phyloP scores from a whole-genome alignment of 2,797 vertebrate genomes.

The Hydrocynus forskahlii region DNA sequence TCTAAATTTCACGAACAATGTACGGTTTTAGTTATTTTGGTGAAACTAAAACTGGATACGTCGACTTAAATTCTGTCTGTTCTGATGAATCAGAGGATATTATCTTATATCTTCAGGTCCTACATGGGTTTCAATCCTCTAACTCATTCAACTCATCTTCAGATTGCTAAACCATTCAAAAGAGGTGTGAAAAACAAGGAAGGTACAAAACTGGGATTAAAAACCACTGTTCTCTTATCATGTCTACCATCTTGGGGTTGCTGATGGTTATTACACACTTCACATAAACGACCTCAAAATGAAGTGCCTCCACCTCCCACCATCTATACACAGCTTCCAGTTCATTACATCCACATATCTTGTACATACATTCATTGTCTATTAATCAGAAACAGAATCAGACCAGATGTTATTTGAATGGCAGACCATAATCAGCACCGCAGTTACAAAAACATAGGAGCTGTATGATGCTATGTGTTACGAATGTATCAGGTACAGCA shows the following conservation, averaged over 20 bases:
- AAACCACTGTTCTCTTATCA: neutral
- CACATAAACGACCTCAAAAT: neutral
- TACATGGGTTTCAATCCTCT: neutral
- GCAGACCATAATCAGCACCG: too few relatives aligned
- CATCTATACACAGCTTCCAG: neutral
- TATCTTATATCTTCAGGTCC: neutral
- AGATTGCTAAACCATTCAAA: neutral
- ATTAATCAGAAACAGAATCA: neutral
- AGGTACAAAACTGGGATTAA: neutral
- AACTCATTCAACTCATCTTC: neutral
- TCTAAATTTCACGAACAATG: neutral
- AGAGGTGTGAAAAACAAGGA: neutral
- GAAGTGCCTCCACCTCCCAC: neutral
- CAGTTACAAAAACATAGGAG: neutral
- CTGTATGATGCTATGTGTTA: neutral
- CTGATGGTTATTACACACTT: constrained; percentile 12
- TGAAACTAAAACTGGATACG: neutral
- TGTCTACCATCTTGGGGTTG: constrained; percentile 22
- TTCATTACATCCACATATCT: neutral
- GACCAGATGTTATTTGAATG: neutral
- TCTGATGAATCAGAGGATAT: neutral
- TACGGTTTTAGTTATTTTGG: neutral
- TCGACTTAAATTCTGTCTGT: too few relatives aligned
- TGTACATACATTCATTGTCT: neutral
- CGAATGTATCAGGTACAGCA: neutral